Base-by-base conservation (phyloP, 2,797 vertebrate species). In the Oreochromis mossambicus region DNA sequence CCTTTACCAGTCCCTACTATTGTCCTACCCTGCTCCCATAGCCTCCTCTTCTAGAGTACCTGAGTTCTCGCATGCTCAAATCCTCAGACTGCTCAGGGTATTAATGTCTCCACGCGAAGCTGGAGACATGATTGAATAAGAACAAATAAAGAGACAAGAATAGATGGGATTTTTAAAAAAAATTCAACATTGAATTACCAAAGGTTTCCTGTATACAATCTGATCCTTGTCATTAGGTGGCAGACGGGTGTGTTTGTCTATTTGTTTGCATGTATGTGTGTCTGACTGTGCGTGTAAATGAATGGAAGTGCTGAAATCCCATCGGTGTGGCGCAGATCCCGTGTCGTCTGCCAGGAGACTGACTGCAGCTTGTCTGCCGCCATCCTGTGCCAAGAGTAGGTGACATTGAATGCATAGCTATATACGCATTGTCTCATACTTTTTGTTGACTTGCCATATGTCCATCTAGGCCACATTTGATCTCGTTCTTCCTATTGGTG, bases 261-360 rank as follows among this genome's bases (percentile, higher is more conserved):
- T 93, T 90, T 92, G 92, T 92, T 91, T 93, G 91, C 83, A 68
- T 92, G 86, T 50, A 55, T 87, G 80, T 84, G 84, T 76, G 66
- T 78, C 83, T 38, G 51, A n/a, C 79, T 52, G 80, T 85, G 81
- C 55, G 80, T 55, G 84, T 83, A 85, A 84, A 88, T 93, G 86
- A 95, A 95, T 94, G 90, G 85, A 84, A 87, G 84, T 81, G 63
- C 86, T 96, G 95, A 95, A 96, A 96, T 94, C 93, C 91, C 95
- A 96, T 96, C 94, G 76, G 88, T 61, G 80, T 82, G 87, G 86
- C 48, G 81, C 89, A 92, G 95, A 96, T 96, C 92, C 85, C 66
- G 79, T 95, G 90, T 94, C 88, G 91, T 94, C 94, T 96, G 94
- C 93, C 91, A 94, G 89, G 89, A 95, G 91, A 87, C 94, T 94